phyloP scores from a whole-genome alignment of 2,888 invertebrate species.

The Keiferia lycopersicella region DNA sequence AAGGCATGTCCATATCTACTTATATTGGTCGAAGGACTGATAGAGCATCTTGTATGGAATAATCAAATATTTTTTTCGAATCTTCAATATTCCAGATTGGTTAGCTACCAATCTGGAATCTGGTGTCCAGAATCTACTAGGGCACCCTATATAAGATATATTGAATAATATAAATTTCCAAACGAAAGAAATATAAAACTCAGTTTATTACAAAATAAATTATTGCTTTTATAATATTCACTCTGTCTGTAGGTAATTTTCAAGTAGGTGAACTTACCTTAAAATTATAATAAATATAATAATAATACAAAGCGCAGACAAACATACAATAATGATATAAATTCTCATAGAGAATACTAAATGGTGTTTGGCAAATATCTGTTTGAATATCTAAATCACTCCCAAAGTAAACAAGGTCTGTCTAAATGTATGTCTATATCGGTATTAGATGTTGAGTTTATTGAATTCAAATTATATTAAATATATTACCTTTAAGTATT shows the following conservation, averaged over 20 bases:
- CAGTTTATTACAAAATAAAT: no score
- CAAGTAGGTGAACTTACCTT: neutral
- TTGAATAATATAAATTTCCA: neutral
- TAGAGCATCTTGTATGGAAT: no score
- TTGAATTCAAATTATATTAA: conserved; percentile 1
- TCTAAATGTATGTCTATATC: neutral
- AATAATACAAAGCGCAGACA: neutral
- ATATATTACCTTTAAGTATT: conserved; percentile 18
- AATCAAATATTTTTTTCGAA: no score
- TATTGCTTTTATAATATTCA: conserved; percentile 15
- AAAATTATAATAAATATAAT: neutral
- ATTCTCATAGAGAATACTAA: neutral
- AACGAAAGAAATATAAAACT: neutral
- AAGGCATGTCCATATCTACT: no score
- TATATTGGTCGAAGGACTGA: no score
- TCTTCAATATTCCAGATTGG: no score
- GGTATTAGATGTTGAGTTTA: conserved; percentile 17
- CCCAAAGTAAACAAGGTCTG: conserved; percentile 2
- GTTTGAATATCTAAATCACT: neutral
- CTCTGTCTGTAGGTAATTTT: conserved; percentile 14
- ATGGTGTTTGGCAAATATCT: conserved; percentile 10
- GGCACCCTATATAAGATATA: no score
- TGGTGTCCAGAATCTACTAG: no score
- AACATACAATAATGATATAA: conserved; percentile 12
- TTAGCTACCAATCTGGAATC: no score